A percentile compares a stretch with the other conserved stretches of the same genome.
phyloP scores from a whole-genome alignment of 2,888 invertebrate genomes.

The Hetaerina titia region DNA sequence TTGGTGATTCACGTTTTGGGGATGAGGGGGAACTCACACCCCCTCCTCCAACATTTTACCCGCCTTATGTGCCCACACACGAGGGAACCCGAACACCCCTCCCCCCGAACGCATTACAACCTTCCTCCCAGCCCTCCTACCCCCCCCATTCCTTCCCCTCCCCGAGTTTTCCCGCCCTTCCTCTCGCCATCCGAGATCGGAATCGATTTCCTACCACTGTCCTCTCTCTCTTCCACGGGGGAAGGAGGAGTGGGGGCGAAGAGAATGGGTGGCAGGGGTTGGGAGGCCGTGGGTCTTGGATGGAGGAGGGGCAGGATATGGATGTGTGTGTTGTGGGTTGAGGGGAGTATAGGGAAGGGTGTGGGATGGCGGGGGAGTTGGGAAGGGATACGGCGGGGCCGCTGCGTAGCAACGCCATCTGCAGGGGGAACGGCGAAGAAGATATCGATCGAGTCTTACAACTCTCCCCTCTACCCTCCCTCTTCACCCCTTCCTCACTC shows the following conservation, averaged over 20 bases:
- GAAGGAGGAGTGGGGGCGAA: background rate
- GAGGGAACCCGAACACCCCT: background rate
- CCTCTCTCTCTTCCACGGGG: background rate
- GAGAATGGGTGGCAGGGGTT: background rate
- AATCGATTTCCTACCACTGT: slow-evolving; percentile 28
- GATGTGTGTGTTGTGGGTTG: background rate
- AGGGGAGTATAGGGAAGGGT: background rate
- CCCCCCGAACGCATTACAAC: slow-evolving; percentile 13
- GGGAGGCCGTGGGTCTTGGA: background rate
- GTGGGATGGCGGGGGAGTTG: background rate
- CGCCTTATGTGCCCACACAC: background rate
- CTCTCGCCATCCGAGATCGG: background rate
- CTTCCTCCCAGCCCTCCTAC: background rate
- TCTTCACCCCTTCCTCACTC: too few relatives aligned
- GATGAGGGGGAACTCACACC: background rate
- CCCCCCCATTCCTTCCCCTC: background rate
- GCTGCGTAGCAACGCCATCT: slow-evolving; percentile 27
- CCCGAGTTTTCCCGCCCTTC: background rate
- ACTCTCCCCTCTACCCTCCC: background rate
- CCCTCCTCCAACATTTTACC: background rate
- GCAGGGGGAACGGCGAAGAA: background rate
- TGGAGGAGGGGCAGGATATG: background rate
- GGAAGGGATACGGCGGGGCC: background rate
- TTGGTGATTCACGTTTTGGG: background rate
- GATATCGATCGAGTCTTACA: slow-evolving; percentile 1